A percentile compares a stretch with the other conserved stretches of the same genome.
Evolutionary conservation across 2,888 invertebrate genomes (phyloP).

Genomic region (Trissolcus japonicus): DNA sequence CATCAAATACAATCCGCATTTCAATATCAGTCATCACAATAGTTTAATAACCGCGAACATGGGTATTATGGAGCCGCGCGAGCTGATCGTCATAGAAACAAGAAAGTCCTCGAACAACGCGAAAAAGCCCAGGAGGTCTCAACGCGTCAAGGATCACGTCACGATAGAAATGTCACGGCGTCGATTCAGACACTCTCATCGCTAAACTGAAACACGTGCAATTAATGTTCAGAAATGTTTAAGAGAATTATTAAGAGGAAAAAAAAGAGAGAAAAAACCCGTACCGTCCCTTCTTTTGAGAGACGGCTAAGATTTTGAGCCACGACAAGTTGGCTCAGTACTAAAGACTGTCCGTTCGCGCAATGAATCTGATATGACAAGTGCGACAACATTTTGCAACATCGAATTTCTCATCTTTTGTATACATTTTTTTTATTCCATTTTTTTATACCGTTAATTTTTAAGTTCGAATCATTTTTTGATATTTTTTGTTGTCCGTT

Average conservation of each 20-base stretch:
- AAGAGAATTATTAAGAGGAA: slow-evolving; percentile 68
- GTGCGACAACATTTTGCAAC: slow-evolving; percentile 54
- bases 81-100: slow-evolving; percentile 71
- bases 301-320: slow-evolving; percentile 73
- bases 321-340: slow-evolving; percentile 66
- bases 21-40: slow-evolving; percentile 82
- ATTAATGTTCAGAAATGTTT: slow-evolving; percentile 59
- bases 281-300: slow-evolving; percentile 64
- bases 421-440: background rate
- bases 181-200: slow-evolving; percentile 72
- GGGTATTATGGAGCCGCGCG: slow-evolving; percentile 65
- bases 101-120: slow-evolving; percentile 71
- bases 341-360: slow-evolving; percentile 74
- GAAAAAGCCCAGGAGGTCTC: slow-evolving; percentile 64
- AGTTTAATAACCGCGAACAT: slow-evolving; percentile 78
- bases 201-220: slow-evolving; percentile 66
- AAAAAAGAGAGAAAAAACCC: slow-evolving; percentile 2
- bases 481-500: background rate
- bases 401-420: background rate
- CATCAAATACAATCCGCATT: slow-evolving; percentile 81
- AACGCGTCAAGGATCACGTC: slow-evolving; percentile 61
- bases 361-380: slow-evolving; percentile 64
- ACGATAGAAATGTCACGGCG: slow-evolving; percentile 69
- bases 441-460: background rate
- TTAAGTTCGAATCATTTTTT: slow-evolving; percentile 28